Conservation (phyloP, 2,113 vertebrate species). For the Sapajus apella region DNA sequence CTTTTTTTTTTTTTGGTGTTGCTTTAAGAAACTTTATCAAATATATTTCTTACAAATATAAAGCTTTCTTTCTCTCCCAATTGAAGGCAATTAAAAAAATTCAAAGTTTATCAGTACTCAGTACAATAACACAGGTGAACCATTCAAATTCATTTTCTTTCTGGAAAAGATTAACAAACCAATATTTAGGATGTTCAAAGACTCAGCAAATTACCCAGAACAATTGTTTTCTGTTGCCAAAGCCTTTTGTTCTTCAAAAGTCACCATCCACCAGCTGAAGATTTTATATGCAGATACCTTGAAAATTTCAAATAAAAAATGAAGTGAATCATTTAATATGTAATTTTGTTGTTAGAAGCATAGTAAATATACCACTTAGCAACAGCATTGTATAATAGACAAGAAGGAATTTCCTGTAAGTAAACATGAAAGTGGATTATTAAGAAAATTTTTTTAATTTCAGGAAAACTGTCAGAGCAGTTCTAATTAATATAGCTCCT, state of each 20-base stretch:
- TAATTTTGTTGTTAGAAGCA: neutral
- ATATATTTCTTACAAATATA: conserved; percentile 86
- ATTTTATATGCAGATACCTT: conserved; percentile 65
- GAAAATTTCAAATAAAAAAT: conserved; percentile 34
- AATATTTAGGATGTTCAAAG: conserved; percentile 62
- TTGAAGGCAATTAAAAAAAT: conserved; percentile 76
- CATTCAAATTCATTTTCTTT: conserved; percentile 68
- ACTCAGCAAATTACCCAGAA: conserved; percentile 74
- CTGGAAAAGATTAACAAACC: conserved; percentile 65
- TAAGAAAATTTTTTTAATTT: neutral
- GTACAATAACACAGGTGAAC: conserved; percentile 67
- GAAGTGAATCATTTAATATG: neutral
- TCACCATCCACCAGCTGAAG: conserved; percentile 72
- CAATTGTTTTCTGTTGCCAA: conserved; percentile 57
- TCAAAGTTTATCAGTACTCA: conserved; percentile 61
- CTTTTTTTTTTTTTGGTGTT: conserved; percentile 15
- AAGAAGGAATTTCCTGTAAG: neutral
- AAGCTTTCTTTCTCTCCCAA: conserved; percentile 79
- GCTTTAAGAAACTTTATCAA: conserved; percentile 78
- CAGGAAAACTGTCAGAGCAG: neutral
- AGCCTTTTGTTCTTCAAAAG: conserved; percentile 80
- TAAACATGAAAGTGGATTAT: neutral
- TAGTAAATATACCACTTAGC: neutral
- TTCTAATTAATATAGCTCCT: neutral
- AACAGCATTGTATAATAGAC: neutral